phyloP scores from a whole-genome alignment of 1,140 invertebrate species.

The Wasmannia auropunctata region DNA sequence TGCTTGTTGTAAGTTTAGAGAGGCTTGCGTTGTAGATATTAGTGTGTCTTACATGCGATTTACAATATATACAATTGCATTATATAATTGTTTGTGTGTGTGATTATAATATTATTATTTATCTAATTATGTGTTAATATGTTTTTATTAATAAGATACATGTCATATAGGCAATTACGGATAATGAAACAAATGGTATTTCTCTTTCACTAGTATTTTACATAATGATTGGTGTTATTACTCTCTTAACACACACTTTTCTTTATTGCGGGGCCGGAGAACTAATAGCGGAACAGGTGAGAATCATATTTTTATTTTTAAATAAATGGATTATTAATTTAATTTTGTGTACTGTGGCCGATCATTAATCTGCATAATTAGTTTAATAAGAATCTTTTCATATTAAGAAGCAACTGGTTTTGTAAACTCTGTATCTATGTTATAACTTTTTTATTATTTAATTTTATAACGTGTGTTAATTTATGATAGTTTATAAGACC shows the following conservation, averaged over 20 bases:
- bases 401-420: background rate
- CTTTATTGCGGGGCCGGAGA: slow-evolving; percentile 15
- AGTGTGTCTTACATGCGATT: background rate
- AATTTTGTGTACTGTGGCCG: background rate
- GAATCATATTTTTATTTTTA: background rate
- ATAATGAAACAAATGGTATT: background rate
- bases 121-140: background rate
- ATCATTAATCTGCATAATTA: background rate
- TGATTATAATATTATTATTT: background rate
- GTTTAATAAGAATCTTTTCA: background rate
- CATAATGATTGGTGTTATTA: background rate
- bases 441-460: background rate
- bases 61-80: background rate
- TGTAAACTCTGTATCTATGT: background rate
- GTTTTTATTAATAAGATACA: background rate
- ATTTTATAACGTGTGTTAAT: background rate
- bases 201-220: background rate
- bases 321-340: background rate
- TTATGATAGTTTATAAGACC: background rate
- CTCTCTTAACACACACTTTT: background rate
- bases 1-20: background rate
- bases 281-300: background rate
- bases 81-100: background rate
- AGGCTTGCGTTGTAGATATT: background rate
- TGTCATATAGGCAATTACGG: background rate